Evolutionary conservation across 1,140 invertebrate genomes (phyloP), one percentile per base, ranked within the genome.

Genomic region (Macrocentrus cingulum): DNA sequence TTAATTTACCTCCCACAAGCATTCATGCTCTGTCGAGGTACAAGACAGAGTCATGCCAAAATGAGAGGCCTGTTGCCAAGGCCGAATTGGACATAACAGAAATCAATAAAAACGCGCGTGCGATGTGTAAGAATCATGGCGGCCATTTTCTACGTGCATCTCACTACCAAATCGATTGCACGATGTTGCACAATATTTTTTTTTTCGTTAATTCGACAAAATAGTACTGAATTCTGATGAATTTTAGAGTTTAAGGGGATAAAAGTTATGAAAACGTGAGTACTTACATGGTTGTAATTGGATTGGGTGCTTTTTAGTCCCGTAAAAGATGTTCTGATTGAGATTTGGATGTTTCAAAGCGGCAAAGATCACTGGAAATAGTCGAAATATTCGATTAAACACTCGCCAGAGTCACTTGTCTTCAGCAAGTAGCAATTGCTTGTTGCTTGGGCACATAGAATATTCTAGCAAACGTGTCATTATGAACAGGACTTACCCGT

Each of bases 31-130:
- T 82, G 82, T 80, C 62, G 74, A 79, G 64, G 77, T 68, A 72
- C 81, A 63, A 77, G 75, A 83, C 82, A 83, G 82, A 85, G 83
- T 81, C 85, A 87, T 87, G 85, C 86, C 86, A 87, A 87, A 85
- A 84, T 84, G 81, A 79, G 83, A 85, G 85, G 84, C 9, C 77
- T 76, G 19, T 25, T 49, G 23, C 36, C 15, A 56, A 0, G 9
- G 3, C 23, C 22, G 46, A 37, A n/a, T n/a, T n/a, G n/a, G 34
- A 56, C 29, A 53, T 48, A 22, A 51, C 41, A 37, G 37, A 25
- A 23, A 4, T 59, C 52, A 57, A 59, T 59, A 62, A 50, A 57
- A 13, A n/a, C 22, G 42, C 60, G 60, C 55, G 37, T 59, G 61
- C 56, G 55, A 44, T 16, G 32, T 29, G 37, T 46, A 19, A 2